Percentiles rank a stretch among this genome's conserved stretches.
Evolutionary conservation across 2,888 invertebrate species (phyloP).

Genomic region (Aricia artaxerxes): DNA sequence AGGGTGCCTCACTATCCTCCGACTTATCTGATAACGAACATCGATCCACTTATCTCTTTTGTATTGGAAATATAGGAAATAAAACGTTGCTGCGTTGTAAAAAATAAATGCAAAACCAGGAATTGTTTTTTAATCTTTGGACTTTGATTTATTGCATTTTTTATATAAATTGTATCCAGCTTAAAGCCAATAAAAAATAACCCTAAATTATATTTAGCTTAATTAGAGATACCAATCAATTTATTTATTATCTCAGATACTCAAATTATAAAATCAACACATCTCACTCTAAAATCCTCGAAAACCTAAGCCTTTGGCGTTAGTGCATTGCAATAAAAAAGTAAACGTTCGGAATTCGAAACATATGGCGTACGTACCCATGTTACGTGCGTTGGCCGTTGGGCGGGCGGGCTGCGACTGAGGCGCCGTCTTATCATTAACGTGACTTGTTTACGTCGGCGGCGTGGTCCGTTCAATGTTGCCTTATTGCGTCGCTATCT

Average conservation of each 20-base stretch:
- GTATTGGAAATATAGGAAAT: slow-evolving; percentile 9
- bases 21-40: slow-evolving; percentile 76
- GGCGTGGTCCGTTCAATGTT: slow-evolving; percentile 65
- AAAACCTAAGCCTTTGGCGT: neutral
- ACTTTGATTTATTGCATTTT: neutral
- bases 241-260: neutral
- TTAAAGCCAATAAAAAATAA: neutral
- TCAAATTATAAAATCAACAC: neutral
- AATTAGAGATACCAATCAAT: neutral
- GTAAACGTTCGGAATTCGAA: slow-evolving; percentile 13
- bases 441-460: slow-evolving; percentile 66
- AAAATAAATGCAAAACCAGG: neutral
- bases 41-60: slow-evolving; percentile 54
- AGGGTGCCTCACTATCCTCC: slow-evolving; percentile 54
- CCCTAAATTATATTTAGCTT: neutral
- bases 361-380: slow-evolving; percentile 26
- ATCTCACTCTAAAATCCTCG: neutral
- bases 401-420: slow-evolving; percentile 74
- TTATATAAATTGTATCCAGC: neutral
- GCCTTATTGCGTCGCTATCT: slow-evolving; percentile 48
- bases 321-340: slow-evolving; percentile 1
- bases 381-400: slow-evolving; percentile 31
- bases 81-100: neutral
- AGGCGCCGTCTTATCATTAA: slow-evolving; percentile 67
- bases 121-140: neutral